phyloP scores from a whole-genome alignment of 1,140 invertebrate genomes.

The Campoletis sonorensis region DNA sequence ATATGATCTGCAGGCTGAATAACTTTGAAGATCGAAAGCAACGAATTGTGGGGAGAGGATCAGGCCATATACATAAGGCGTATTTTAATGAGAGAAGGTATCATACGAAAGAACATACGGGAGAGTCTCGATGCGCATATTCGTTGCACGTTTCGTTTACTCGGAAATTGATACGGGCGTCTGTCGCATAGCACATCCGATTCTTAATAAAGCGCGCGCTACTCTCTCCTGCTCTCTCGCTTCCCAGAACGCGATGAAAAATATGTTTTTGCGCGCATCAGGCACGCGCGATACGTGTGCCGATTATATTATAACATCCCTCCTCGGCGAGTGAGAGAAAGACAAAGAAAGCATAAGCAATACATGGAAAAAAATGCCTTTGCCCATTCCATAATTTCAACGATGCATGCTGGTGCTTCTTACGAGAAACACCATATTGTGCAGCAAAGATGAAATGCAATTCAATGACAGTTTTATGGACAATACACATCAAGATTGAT shows the following conservation, averaged over 20 bases:
- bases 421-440: no score
- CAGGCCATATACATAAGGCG: constrained; percentile 9
- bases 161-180: constrained; percentile 60
- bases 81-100: constrained; percentile 36
- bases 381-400: no score
- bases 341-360: no score
- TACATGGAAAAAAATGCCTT: no score
- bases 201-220: constrained; percentile 56
- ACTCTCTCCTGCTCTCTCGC: constrained; percentile 40
- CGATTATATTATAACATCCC: constrained; percentile 67
- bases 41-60: neutral
- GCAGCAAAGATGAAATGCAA: no score
- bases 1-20: neutral
- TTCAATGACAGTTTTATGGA: no score
- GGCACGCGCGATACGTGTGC: constrained; percentile 69
- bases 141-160: constrained; percentile 66
- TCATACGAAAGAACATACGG: constrained; percentile 25
- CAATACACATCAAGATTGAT: no score
- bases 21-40: neutral
- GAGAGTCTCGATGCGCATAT: constrained; percentile 48
- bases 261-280: constrained; percentile 66
- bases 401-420: no score
- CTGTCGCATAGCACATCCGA: constrained; percentile 62
- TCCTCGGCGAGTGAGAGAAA: neutral
- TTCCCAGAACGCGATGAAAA: constrained; percentile 70